Percentiles rank a stretch among this genome's conserved stretches.
phyloP scores from a whole-genome alignment of 2,888 invertebrate genomes.

The Timema cristinae region DNA sequence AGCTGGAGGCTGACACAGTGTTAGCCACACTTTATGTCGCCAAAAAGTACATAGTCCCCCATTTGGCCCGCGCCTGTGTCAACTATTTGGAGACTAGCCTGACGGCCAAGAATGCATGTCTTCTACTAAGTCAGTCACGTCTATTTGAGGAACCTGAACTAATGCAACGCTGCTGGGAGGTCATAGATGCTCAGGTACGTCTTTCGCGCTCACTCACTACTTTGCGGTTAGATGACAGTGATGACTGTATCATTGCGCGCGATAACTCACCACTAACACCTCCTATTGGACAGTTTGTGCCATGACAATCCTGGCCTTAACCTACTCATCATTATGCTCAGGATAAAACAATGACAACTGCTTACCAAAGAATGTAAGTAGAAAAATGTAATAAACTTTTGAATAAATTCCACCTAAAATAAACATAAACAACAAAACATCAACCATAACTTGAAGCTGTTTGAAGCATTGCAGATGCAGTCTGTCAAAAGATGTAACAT shows the following conservation, averaged over 20 bases:
- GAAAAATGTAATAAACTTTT: too few relatives aligned
- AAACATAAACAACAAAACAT: too few relatives aligned
- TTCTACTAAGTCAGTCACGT: conserved; percentile 89
- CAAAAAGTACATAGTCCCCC: conserved; percentile 95
- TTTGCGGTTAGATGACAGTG: conserved; percentile 14
- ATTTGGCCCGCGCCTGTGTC: conserved; percentile 90
- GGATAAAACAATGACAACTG: too few relatives aligned
- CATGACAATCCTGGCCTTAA: too few relatives aligned
- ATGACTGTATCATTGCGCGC: not conserved
- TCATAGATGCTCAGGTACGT: conserved; percentile 93
- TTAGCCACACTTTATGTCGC: conserved; percentile 92
- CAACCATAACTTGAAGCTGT: too few relatives aligned
- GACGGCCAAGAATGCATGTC: conserved; percentile 93
- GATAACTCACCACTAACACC: too few relatives aligned
- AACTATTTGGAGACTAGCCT: conserved; percentile 93
- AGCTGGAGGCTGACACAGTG: conserved; percentile 91
- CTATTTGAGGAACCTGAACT: conserved; percentile 95
- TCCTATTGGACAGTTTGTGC: too few relatives aligned
- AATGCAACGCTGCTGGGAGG: conserved; percentile 96
- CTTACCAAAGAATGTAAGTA: too few relatives aligned
- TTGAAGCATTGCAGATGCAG: too few relatives aligned
- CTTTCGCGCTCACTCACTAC: conserved; percentile 32
- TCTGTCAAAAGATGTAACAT: too few relatives aligned
- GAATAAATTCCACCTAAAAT: too few relatives aligned
- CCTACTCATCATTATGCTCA: too few relatives aligned